phyloP scores from a whole-genome alignment of 2,113 vertebrate genomes.

The Notechis scutatus region DNA sequence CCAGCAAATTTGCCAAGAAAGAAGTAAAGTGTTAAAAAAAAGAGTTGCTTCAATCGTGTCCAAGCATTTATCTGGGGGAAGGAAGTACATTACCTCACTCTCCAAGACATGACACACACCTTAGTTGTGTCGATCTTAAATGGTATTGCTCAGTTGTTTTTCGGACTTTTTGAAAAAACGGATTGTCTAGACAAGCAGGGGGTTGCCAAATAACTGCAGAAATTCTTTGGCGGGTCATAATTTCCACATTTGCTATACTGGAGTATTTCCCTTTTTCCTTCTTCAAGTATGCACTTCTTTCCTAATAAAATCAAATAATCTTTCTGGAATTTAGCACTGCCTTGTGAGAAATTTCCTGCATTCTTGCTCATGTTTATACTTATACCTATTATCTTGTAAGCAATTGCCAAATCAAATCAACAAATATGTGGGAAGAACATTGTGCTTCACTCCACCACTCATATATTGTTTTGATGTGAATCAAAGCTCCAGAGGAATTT shows the following conservation, averaged over 20 bases:
- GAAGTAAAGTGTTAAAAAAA: neutral
- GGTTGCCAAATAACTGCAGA: neutral
- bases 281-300: neutral
- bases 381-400: too few relatives aligned
- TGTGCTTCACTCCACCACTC: neutral
- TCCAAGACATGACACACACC: neutral
- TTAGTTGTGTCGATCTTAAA: conserved; percentile 5
- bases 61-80: conserved; percentile 8
- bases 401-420: too few relatives aligned
- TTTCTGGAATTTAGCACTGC: neutral
- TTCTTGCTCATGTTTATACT: too few relatives aligned
- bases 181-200: neutral
- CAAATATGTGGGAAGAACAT: neutral
- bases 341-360: neutral
- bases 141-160: neutral
- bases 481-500: neutral
- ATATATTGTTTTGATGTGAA: neutral
- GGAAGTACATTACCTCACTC: conserved; percentile 21
- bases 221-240: neutral
- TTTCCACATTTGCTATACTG: neutral
- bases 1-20: neutral
- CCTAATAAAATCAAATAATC: neutral
- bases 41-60: neutral
- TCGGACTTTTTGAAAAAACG: neutral
- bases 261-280: neutral